Evolutionary conservation across 1,140 invertebrate species (phyloP).

Genomic region (Saxidomus purpurata): DNA sequence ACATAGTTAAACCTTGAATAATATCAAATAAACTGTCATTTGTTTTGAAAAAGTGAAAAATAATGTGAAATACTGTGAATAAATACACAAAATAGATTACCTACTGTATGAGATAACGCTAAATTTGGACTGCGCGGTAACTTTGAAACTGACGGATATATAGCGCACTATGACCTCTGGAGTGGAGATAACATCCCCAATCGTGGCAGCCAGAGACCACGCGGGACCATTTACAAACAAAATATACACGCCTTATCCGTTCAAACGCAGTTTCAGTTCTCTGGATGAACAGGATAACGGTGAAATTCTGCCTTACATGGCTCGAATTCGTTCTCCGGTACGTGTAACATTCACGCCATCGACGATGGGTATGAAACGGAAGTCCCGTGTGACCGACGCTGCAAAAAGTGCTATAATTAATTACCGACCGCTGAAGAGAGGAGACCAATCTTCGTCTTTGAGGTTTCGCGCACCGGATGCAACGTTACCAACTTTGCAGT

Average conservation of each 20-base stretch:
- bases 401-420: slow-evolving; percentile 52
- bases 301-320: slow-evolving; percentile 39
- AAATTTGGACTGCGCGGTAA: background rate
- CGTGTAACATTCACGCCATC: slow-evolving; percentile 48
- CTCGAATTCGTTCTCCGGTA: slow-evolving; percentile 7
- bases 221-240: background rate
- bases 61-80: slow-evolving; percentile 17
- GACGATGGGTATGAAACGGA: background rate
- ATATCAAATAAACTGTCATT: slow-evolving; percentile 9
- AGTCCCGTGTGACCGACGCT: slow-evolving; percentile 41
- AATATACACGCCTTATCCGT: background rate
- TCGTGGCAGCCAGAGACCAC: background rate
- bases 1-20: background rate
- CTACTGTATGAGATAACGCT: background rate
- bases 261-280: background rate
- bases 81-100: slow-evolving; percentile 20
- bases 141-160: slow-evolving; percentile 12
- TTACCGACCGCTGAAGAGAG: slow-evolving; percentile 36
- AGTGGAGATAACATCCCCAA: slow-evolving; percentile 12
- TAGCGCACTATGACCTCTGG: slow-evolving; percentile 25
- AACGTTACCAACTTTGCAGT: slow-evolving; percentile 41
- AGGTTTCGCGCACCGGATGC: slow-evolving; percentile 50
- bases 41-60: background rate
- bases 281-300: background rate
- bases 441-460: background rate